Conservation (phyloP, 2,113 vertebrate genomes). For the Nematolebias whitei region DNA sequence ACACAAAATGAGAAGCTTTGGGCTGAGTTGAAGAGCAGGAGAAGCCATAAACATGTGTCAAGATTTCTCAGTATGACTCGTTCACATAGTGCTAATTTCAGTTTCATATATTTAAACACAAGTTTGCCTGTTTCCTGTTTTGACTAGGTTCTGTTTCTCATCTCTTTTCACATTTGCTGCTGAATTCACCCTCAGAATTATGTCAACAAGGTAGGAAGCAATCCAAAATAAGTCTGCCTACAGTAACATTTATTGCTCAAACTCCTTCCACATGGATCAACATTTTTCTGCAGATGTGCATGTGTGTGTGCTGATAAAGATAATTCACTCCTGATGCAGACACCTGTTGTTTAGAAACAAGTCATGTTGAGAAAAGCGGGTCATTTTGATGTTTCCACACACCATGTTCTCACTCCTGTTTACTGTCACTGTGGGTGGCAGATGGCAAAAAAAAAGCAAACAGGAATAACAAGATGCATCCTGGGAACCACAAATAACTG, state of each 20-base stretch:
- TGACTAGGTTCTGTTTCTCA: slow-evolving; percentile 29
- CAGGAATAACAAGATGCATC: slow-evolving; percentile 38
- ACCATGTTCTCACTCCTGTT: slow-evolving; percentile 24
- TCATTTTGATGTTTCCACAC: slow-evolving; percentile 47
- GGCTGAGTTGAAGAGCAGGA: slow-evolving; percentile 3
- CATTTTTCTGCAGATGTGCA: neutral
- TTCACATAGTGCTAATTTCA: neutral
- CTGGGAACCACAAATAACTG: slow-evolving; percentile 34
- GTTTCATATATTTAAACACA: neutral
- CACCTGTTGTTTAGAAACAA: slow-evolving; percentile 69
- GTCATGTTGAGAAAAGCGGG: slow-evolving; percentile 28
- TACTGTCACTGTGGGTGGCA: slow-evolving; percentile 55
- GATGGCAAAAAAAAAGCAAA: slow-evolving; percentile 16
- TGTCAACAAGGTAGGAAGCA: slow-evolving; percentile 62
- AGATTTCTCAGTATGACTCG: neutral
- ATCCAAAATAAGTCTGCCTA: neutral
- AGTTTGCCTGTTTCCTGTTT: slow-evolving; percentile 8
- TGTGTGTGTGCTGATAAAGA: neutral
- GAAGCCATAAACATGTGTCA: neutral
- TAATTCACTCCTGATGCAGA: slow-evolving; percentile 19
- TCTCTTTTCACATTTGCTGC: slow-evolving; percentile 8
- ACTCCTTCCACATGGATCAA: neutral
- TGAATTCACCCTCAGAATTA: slow-evolving; percentile 47
- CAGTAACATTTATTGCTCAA: neutral
- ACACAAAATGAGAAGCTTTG: neutral